Conservation (phyloP, 2,888 invertebrate species). For the Lycia hirtaria region DNA sequence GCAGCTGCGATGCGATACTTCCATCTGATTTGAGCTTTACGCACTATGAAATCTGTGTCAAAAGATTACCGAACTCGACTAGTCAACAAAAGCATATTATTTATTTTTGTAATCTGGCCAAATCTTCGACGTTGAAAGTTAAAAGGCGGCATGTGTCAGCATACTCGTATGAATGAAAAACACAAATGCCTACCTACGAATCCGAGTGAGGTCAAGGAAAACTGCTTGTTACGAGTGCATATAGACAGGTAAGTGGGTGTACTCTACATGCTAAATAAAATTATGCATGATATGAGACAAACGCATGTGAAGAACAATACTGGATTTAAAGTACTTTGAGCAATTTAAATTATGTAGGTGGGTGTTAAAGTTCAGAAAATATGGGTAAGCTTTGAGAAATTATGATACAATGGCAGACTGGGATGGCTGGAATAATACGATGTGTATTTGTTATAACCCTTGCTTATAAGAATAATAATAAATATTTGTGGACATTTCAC, state of each 20-base stretch:
- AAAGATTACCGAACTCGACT: slow-evolving; percentile 7
- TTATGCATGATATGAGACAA: slow-evolving; percentile 37
- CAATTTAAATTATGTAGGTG: too few relatives aligned
- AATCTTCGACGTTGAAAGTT: slow-evolving; percentile 6
- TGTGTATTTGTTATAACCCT: too few relatives aligned
- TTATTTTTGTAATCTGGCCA: background rate
- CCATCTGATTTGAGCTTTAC: background rate
- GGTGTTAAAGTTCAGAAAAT: too few relatives aligned
- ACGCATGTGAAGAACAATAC: slow-evolving; percentile 33
- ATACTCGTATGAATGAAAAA: slow-evolving; percentile 64
- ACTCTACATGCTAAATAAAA: slow-evolving; percentile 37
- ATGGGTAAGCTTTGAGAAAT: too few relatives aligned
- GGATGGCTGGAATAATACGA: too few relatives aligned
- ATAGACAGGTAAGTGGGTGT: slow-evolving; percentile 39
- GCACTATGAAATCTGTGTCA: slow-evolving; percentile 17
- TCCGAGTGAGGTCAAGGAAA: slow-evolving; percentile 75
- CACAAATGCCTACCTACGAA: slow-evolving; percentile 53
- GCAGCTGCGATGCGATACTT: slow-evolving; percentile 14
- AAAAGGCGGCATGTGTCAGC: slow-evolving; percentile 21
- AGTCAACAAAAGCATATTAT: background rate
- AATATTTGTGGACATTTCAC: too few relatives aligned
- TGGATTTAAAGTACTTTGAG: too few relatives aligned
- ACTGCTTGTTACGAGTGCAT: slow-evolving; percentile 58
- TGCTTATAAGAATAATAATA: too few relatives aligned
- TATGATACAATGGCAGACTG: too few relatives aligned